Percentiles rank a stretch among this genome's conserved stretches.
These are phyloP conservation scores for Siniperca undulata DNA, from an alignment of 2,797 vertebrate species.

Conservation along the genomic window DNA sequence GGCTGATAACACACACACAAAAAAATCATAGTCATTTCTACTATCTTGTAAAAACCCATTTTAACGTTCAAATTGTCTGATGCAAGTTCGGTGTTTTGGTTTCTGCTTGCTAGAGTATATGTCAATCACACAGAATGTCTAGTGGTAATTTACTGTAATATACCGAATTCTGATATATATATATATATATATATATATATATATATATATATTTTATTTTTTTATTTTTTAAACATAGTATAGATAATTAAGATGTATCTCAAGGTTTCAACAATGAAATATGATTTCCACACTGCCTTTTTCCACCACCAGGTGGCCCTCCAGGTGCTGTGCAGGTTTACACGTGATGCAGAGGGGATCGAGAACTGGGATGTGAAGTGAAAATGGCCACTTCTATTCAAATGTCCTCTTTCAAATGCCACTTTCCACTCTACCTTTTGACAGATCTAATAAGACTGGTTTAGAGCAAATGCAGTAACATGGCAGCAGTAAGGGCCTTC, in stretches of 20 bases:
- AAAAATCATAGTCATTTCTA: background rate
- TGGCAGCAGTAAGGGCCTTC: background rate
- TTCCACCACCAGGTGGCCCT: constrained; percentile 50
- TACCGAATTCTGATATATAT: background rate
- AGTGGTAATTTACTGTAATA: background rate
- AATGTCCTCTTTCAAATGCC: constrained; percentile 26
- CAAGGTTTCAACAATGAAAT: constrained; percentile 16
- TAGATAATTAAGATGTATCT: background rate
- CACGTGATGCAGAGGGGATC: constrained; percentile 3
- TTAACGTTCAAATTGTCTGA: background rate
- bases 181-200: too few relatives aligned
- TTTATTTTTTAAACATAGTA: background rate
- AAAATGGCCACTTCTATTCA: background rate
- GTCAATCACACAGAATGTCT: background rate
- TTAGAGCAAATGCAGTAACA: constrained; percentile 30
- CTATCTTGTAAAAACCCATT: background rate
- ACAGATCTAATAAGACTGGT: constrained; percentile 27
- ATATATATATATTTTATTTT: background rate
- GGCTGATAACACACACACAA: background rate
- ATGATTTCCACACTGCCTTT: constrained; percentile 30
- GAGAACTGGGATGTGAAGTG: constrained; percentile 7
- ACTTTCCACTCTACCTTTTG: constrained; percentile 18
- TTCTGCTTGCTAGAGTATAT: background rate
- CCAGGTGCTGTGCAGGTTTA: background rate
- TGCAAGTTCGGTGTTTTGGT: background rate